Base-by-base conservation (phyloP, 1,140 invertebrate species). In the Zelostemma sp. region DNA sequence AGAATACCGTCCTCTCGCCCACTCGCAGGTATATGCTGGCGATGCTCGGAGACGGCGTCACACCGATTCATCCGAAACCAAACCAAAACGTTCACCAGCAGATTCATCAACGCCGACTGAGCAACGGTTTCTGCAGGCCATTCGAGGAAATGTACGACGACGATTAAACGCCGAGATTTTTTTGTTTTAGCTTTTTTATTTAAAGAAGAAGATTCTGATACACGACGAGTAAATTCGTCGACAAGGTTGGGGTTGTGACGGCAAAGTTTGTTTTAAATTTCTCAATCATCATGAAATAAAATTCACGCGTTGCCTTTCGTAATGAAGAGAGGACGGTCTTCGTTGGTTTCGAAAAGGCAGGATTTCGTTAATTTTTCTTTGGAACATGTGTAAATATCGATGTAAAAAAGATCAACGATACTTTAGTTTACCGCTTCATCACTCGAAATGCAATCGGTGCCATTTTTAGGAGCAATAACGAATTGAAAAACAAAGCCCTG, bases 391-490 rank as follows among this genome's bases (percentile, higher is more conserved):
- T 38, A 46, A 38, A 38, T 1, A 15, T n/a, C n/a, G n/a, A n/a
- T n/a, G n/a, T n/a, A 15, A 15, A 15, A 21, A 47, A 1, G 15
- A 76, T 58, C 72, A 77, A 73, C 69, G 75, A 77, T 72, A 74
- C 59, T 75, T 65, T n/a, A 38, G 35, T 38, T 38, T 11, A 15
- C 14, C 15, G 14, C 40, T 41, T 6, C 14, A 38, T 38, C 51
- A 59, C 54, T 62, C 62, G 66, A 68, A 73, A 50, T 57, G 72
- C 59, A 77, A 80, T 78, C 76, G 83, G 81, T 84, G 81, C 81
- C 82, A 84, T 84, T 83, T 77, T 79, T 76, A 78, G 81, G 78
- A 84, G 80, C 80, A 82, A 83, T 84, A 84, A 83, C 19, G 61
- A 62, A 28, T 19, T 61, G 58, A 40, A 33, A 12, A 62, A 15